Percentiles rank a stretch among this genome's conserved stretches.
Conservation (phyloP, 2,888 invertebrate species). For the Stenodera caucasica region DNA sequence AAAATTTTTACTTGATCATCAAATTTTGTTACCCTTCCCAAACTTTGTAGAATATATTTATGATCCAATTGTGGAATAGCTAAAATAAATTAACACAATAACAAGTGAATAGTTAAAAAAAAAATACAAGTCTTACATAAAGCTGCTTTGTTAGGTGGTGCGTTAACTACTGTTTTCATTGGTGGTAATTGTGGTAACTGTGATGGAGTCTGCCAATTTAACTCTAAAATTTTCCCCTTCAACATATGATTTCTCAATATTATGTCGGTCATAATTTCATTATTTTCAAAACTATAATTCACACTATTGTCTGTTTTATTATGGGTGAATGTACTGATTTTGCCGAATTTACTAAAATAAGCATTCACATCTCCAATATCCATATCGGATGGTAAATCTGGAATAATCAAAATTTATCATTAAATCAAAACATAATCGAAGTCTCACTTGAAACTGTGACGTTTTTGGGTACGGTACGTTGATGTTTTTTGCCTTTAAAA, state of each 20-base stretch:
- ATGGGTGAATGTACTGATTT: conserved; percentile 24
- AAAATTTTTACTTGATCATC: conserved; percentile 54
- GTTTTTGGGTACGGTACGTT: neutral
- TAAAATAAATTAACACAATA: neutral
- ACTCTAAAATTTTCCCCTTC: neutral
- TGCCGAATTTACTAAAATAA: conserved; percentile 46
- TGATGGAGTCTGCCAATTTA: neutral
- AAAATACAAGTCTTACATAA: neutral
- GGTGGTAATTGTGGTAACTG: neutral
- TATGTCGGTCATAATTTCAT: neutral
- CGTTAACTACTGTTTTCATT: neutral
- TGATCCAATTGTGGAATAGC: conserved; percentile 14
- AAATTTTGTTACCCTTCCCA: conserved; percentile 49
- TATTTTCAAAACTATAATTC: conserved; percentile 4
- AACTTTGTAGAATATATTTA: conserved; percentile 29
- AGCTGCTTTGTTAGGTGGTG: neutral
- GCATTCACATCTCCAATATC: conserved; percentile 39
- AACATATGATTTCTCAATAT: neutral
- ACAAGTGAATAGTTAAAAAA: neutral
- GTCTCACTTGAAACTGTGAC: conserved; percentile 10
- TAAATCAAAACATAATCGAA: neutral
- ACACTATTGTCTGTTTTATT: conserved; percentile 27
- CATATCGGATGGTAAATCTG: conserved; percentile 34
- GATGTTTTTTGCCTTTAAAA: conserved; percentile 31
- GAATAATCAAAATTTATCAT: conserved; percentile 14